Evolutionary conservation across 1,140 invertebrate species (phyloP).

Genomic region (Drosophila leontia): DNA sequence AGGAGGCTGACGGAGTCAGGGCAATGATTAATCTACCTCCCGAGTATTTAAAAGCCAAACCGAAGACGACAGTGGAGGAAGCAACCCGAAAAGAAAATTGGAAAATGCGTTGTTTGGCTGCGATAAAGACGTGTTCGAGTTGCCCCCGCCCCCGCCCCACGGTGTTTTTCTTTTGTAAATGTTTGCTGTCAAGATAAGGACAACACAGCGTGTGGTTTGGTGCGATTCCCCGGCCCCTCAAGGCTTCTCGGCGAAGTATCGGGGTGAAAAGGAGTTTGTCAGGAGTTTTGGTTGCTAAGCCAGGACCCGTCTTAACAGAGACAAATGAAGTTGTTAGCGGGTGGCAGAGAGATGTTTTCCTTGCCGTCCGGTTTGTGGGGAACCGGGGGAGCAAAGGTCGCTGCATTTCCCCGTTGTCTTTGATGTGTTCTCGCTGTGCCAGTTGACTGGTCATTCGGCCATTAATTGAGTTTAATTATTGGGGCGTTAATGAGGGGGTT

Average conservation of each 20-base stretch:
- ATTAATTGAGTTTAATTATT: constrained; percentile 82
- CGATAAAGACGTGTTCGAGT: constrained; percentile 45
- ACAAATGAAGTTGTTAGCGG: constrained; percentile 80
- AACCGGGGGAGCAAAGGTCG: constrained; percentile 13
- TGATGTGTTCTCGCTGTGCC: constrained; percentile 61
- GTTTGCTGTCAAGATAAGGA: constrained; percentile 82
- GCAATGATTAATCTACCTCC: constrained; percentile 79
- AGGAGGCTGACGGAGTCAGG: not conserved
- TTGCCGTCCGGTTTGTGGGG: not conserved
- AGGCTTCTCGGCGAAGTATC: constrained; percentile 2
- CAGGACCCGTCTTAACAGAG: constrained; percentile 65
- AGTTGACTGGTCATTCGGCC: constrained; percentile 66
- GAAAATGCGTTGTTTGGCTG: constrained; percentile 60
- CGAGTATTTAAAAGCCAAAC: constrained; percentile 78
- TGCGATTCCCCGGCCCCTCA: constrained; percentile 28
- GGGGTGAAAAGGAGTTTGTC: constrained; percentile 38
- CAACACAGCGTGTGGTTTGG: constrained; percentile 74
- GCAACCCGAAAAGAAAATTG: constrained; percentile 64
- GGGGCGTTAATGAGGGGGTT: constrained; percentile 50
- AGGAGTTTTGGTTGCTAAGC: constrained; percentile 53
- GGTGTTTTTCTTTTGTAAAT: constrained; percentile 74
- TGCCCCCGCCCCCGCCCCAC: not conserved
- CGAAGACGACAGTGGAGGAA: constrained; percentile 8
- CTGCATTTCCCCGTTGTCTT: constrained; percentile 61
- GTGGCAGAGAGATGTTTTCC: constrained; percentile 27